phyloP scores from a whole-genome alignment of 2,888 invertebrate species.

The Megalurothrips usitatus region DNA sequence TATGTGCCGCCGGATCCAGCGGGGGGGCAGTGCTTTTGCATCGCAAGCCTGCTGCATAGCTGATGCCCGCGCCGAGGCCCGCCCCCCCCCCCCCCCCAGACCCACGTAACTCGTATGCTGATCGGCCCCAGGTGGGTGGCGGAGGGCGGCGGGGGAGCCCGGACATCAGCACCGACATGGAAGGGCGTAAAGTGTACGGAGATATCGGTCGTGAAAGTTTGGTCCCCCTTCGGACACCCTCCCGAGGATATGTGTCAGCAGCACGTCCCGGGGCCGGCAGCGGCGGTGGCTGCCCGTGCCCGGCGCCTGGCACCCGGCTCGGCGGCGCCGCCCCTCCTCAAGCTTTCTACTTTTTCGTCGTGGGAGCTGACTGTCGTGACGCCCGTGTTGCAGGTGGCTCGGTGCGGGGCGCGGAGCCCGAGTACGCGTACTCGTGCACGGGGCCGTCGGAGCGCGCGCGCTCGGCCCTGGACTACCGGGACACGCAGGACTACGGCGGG shows the following conservation, averaged over 20 bases:
- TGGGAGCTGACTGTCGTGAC: not conserved
- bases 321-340: no score
- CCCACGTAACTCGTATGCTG: no score
- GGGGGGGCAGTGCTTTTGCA: no score
- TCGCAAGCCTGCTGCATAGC: not conserved
- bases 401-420: conserved; percentile 2
- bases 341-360: not conserved
- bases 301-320: no score
- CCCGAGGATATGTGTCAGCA: no score
- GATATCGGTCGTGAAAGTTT: conserved; percentile 1
- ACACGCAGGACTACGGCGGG: not conserved
- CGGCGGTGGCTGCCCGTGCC: no score
- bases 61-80: not conserved
- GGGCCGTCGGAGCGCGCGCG: not conserved
- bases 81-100: not conserved
- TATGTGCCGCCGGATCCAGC: no score
- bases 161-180: no score
- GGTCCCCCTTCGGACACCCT: not conserved
- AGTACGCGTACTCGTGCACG: conserved; percentile 21
- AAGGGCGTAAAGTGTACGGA: not conserved
- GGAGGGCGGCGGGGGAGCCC: no score
- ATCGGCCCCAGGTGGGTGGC: no score
- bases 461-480: conserved; percentile 15
- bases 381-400: not conserved
- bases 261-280: no score